phyloP scores from a whole-genome alignment of 2,113 vertebrate species.

The Hylia prasina region DNA sequence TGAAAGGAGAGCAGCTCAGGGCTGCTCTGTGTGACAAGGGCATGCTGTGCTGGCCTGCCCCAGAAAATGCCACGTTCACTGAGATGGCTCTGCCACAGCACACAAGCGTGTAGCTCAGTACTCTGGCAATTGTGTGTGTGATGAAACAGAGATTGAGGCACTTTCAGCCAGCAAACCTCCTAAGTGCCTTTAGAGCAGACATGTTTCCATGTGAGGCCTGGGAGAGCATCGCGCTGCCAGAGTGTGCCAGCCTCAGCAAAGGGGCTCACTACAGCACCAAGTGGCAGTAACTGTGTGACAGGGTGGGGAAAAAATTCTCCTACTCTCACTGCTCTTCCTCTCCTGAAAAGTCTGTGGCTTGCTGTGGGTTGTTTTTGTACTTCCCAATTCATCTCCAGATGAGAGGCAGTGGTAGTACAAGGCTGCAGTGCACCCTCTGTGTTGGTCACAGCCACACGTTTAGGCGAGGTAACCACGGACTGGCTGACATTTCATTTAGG shows the following conservation, averaged over 20 bases:
- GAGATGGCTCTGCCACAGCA: background rate
- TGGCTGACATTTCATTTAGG: background rate
- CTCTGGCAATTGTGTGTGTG: background rate
- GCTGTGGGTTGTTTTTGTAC: background rate
- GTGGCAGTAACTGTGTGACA: background rate
- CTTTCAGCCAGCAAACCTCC: background rate
- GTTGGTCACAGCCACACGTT: background rate
- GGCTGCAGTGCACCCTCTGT: background rate
- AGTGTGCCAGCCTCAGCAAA: background rate
- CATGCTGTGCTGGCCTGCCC: background rate
- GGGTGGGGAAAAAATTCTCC: fast-evolving
- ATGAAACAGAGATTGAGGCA: background rate
- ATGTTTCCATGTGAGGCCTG: fast-evolving
- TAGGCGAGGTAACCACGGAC: fast-evolving
- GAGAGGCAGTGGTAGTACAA: fast-evolving
- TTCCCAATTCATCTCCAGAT: background rate
- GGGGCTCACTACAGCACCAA: background rate
- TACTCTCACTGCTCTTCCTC: background rate
- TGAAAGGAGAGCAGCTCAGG: background rate
- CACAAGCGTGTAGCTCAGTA: fast-evolving
- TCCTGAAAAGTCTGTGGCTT: background rate
- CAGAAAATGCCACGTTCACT: fast-evolving
- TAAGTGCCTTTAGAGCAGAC: background rate
- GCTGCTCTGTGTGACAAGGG: background rate
- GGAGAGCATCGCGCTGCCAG: background rate